Base-by-base conservation (phyloP, 2,797 vertebrate species). In the Peromyscus attwateri region DNA sequence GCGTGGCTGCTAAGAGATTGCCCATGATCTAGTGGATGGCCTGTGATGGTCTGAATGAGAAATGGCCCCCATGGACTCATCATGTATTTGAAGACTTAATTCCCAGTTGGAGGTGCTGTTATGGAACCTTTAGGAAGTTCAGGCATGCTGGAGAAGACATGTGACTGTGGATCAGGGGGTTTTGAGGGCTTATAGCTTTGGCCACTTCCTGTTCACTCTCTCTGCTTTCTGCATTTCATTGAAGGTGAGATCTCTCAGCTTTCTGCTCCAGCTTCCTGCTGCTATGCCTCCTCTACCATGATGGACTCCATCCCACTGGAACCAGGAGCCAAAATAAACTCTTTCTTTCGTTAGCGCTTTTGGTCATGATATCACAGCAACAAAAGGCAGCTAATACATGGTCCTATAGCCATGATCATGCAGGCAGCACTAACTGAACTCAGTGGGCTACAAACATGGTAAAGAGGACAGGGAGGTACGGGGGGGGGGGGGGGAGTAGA, bases 401-500 rank as follows among this genome's bases (percentile, higher is more conserved):
- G 34, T 71, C 17, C 70, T 71, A 10, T 8, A 9, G 2, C 34
- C 70, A 37, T 21, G 34, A 40, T 40, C 40, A 40, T 37, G 68
- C 34, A 21, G 19, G n/a, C 34, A n/a, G 17, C 34, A 19, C 70
- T 21, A 71, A 21, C 17, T 71, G 68, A 17, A 71, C 34, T n/a
- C 7, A 3, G 68, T 71, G n/a, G 17, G n/a, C 70, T 4, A 9
- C 34, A 37, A 3, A 19, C 7, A 71, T 3, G 19, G 34, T 9
- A 37, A 21, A 37, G 70, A 71, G 70, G 68, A 21, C 34, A 37
- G 19, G 70, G 37, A 21, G 7, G 70, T 71, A 16, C 10, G 9
- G n/a, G 17, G 17, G 16, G 16, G 7, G n/a, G 70, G 2, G 0
- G 27, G 11, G 0, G 27, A 3, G 13, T 29, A 3, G 62, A 62